These are phyloP conservation scores for Plutomurus gul DNA, from an alignment of 1,140 invertebrate species.

Conservation along the genomic window DNA sequence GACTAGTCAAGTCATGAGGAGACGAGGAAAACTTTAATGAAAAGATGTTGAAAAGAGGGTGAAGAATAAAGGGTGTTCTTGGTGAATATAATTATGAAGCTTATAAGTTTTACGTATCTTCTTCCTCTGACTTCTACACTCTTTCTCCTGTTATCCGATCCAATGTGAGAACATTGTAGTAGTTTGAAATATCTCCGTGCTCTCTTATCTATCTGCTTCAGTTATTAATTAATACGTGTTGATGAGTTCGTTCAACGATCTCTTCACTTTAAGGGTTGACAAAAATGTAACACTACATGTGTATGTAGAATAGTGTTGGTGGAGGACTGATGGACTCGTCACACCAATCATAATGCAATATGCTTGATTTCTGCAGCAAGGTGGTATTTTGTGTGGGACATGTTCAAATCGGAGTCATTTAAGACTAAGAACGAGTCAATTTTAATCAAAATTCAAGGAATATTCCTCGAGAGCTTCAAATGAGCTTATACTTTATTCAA, in stretches of 20 bases:
- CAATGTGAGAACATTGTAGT: no score
- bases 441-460: constrained; percentile 22
- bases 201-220: no score
- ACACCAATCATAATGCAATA: no score
- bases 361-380: no score
- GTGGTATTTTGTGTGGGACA: no score
- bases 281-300: no score
- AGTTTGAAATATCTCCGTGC: no score
- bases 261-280: no score
- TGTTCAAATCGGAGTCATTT: constrained; percentile 24
- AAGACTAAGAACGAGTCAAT: not conserved
- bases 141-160: not conserved
- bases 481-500: constrained; percentile 24
- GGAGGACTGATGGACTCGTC: no score
- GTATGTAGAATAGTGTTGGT: no score
- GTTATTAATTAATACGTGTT: no score
- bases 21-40: constrained; percentile 49
- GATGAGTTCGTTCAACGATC: no score
- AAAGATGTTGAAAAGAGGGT: constrained; percentile 48
- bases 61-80: constrained; percentile 32
- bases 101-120: constrained; percentile 39
- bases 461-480: not conserved
- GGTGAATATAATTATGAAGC: constrained; percentile 34
- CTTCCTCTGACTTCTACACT: not conserved
- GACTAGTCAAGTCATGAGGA: not conserved